Conservation (phyloP, 2,888 invertebrate species). For the Acanthosepion lycidas region DNA sequence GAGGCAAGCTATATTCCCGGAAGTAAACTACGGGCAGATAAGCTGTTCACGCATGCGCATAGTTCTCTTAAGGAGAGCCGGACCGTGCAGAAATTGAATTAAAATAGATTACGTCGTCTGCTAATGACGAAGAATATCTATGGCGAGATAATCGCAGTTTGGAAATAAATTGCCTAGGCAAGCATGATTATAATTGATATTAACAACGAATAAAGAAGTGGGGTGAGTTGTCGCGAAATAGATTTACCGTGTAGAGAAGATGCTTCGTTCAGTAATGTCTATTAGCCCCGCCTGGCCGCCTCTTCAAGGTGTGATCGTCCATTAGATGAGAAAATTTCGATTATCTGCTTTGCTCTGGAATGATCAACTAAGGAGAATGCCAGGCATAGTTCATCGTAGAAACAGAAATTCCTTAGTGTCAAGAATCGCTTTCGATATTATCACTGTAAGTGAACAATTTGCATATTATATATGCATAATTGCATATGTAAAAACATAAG, state of each 20-base stretch:
- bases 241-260: not conserved
- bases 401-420: too few relatives aligned
- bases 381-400: too few relatives aligned
- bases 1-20: not conserved
- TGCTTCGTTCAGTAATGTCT: too few relatives aligned
- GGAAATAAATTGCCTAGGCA: not conserved
- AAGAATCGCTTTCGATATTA: too few relatives aligned
- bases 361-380: too few relatives aligned
- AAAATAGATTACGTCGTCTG: slow-evolving; percentile 33
- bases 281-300: not conserved
- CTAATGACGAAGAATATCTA: slow-evolving; percentile 18
- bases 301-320: not conserved
- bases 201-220: not conserved
- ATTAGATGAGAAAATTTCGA: not conserved
- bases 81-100: not conserved
- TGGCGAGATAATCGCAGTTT: slow-evolving; percentile 13
- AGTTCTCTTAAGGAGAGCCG: not conserved
- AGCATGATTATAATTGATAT: slow-evolving; percentile 33
- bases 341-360: not conserved
- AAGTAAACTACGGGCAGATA: slow-evolving; percentile 12
- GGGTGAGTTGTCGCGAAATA: not conserved
- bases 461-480: too few relatives aligned
- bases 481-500: too few relatives aligned
- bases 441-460: too few relatives aligned
- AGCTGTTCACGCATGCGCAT: not conserved